Base-by-base conservation (phyloP, 2,888 invertebrate genomes). In the Pheosia gnoma region DNA sequence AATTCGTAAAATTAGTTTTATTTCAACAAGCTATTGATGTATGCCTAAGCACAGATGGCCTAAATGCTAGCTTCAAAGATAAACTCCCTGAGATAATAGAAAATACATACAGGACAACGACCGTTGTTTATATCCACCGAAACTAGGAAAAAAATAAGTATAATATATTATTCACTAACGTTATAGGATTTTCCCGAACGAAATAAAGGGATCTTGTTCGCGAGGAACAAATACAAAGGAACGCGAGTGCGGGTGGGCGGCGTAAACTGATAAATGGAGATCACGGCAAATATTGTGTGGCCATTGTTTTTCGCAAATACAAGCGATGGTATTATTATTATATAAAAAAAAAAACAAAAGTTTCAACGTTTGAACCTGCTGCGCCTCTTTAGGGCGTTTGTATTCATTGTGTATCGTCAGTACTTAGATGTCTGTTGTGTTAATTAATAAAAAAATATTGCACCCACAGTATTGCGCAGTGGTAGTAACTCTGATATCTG, bases 161-260 rank as follows among this genome's bases (percentile, higher is more conserved):
- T 51, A 37, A 53, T 53, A 53, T 53, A 37, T 53, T 37, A 53
- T 25, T 53, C 53, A 53, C 53, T 37, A 37, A 36, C 37, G 53
- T 37, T 53, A 53, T 11, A 53, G 53, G 53, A 53, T 56, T 41
- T 56, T 56, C 41, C 8, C 41, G n/a, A 6, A 41, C 56, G 36
- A 56, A 56, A 56, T 56, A 56, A 56, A 56, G 56, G 56, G 56
- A 41, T 56, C 56, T 56, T 41, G 39, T 56, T 56, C 41, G 56
- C 13, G 41, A 56, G 41, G 56, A 41, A 56, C 56, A 56, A 39
- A 56, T 41, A 56, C 41, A 41, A 56, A 39, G 41, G 25, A 25
- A 25, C 25, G 25, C 7, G 56, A 56, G n/a, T 41, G 13, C 41
- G 25, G 56, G 25, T 5, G 3, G 56, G 41, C 56, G 41, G 41